phyloP scores from a whole-genome alignment of 2,797 vertebrate species.

The Sebastes vulpes region DNA sequence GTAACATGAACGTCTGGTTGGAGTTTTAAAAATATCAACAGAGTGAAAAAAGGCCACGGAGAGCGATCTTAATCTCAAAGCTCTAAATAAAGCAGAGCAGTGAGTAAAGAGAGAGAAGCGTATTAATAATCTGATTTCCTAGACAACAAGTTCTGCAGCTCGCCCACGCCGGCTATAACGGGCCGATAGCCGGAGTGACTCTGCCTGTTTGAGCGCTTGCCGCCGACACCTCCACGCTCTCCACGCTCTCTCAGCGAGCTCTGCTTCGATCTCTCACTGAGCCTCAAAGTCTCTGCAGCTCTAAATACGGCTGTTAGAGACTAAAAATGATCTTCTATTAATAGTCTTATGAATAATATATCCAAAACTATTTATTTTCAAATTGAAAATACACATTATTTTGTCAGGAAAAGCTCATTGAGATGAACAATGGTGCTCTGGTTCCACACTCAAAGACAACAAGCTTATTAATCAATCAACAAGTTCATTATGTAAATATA shows the following conservation, averaged over 20 bases:
- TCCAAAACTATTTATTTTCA: too few species aligned
- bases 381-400: too few species aligned
- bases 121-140: slow-evolving; percentile 82
- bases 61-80: slow-evolving; percentile 51
- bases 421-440: too few species aligned
- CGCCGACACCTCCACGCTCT: slow-evolving; percentile 41
- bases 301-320: neutral
- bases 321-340: too few species aligned
- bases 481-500: too few species aligned
- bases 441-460: too few species aligned
- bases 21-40: slow-evolving; percentile 63
- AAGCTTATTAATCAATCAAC: too few species aligned
- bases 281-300: neutral
- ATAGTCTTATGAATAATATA: too few species aligned
- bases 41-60: slow-evolving; percentile 68
- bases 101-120: slow-evolving; percentile 75
- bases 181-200: slow-evolving; percentile 66
- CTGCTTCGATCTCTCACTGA: too few species aligned
- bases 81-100: slow-evolving; percentile 77
- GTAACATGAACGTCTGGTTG: neutral
- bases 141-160: slow-evolving; percentile 78
- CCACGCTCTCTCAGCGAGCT: neutral
- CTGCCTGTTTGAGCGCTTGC: slow-evolving; percentile 43
- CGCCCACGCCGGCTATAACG: slow-evolving; percentile 74
- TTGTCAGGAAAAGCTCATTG: too few species aligned